Evolutionary conservation across 2,113 vertebrate genomes (phyloP), one percentile per base, ranked within the genome.

Genomic region (Burhinus oedicnemus): DNA sequence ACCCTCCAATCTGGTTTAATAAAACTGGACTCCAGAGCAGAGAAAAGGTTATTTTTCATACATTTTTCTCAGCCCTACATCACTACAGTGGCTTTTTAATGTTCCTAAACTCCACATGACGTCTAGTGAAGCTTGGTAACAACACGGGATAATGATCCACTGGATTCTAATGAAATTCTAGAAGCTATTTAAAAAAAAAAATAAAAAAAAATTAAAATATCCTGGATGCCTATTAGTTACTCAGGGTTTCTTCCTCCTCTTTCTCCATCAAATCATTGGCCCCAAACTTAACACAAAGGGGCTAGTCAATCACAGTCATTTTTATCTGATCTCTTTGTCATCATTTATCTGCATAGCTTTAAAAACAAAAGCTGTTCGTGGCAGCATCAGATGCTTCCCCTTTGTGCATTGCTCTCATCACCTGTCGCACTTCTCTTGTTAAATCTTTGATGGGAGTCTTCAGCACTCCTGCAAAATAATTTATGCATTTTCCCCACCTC

Each of bases 341-440:
- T 36, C 90, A 40, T 90, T 74, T 90, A 90, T 88, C 85, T 81
- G 71, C 71, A 81, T 19, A 44, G 66, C 76, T 88, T 65, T 75
- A 92, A 97, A 96, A 96, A 83, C 90, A 94, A 95, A 93, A 97
- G 93, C 90, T 90, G 92, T 71, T 44, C 1, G 0, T 90, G 90
- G 83, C 92, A 96, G 85, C 3, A 0, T 90, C 87, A 94, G 95
- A 70, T 90, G 47, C 60, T 78, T 92, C 96, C 89, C 91, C 91
- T 97, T 95, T 95, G 95, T 97, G 93, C 84, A 61, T 22, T 21
- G 69, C 91, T 93, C 93, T 92, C 91, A 95, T 97, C 96, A 96
- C 90, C 90, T 94, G 92, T 97, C 93, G 14, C 87, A 38, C 58
- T 92, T 57, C 76, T 96, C 93, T 93, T 80, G 62, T 96, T 83